Base-by-base conservation (phyloP, 2,888 invertebrate species). In the Acleris cristana region DNA sequence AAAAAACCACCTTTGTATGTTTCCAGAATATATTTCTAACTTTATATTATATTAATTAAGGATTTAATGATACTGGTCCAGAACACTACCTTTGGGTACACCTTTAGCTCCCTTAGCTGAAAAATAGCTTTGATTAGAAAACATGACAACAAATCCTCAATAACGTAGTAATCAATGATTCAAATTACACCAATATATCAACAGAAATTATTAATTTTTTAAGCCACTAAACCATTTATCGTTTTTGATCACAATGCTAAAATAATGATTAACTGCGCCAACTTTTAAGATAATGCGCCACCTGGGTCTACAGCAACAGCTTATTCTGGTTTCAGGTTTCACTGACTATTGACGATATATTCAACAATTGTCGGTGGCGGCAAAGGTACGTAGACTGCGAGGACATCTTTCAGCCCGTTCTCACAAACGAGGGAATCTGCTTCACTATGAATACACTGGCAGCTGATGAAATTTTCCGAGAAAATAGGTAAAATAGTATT, bases 371-470 rank as follows among this genome's bases (percentile, higher is more conserved):
- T 45, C 4, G 10, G 2, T 67, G 61, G 66, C 45, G 57, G 14
- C 48, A 57, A 21, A 4, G n/a, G 5, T 0, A 0, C 1, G 2
- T 16, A 0, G 0, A 44, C 6, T 74, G 73, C 63, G 3, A 0
- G 0, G 0, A 49, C 0, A 1, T 69, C 4, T 82, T 84, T 19
- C 58, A 70, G 12, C 69, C 48, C 62, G 79, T 82, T 2, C 63
- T 83, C 3, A 86, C 86, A 0, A 59, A 65, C 0, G 80, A 85
- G 69, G 86, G 86, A 3, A 34, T 85, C 0, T 86, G 86, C 63
- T 85, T 69, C 52, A 82, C 73, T n/a, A 73, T 79, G 58, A 86
- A 86, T 65, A 71, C 78, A 1, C 64, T 85, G 10, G 72, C 80
- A 3, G 77, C 76, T 2, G 12, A 54, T 14, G 84, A 85, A 16